phyloP scores from a whole-genome alignment of 1,140 invertebrate species.

The Ridgeia piscesae region DNA sequence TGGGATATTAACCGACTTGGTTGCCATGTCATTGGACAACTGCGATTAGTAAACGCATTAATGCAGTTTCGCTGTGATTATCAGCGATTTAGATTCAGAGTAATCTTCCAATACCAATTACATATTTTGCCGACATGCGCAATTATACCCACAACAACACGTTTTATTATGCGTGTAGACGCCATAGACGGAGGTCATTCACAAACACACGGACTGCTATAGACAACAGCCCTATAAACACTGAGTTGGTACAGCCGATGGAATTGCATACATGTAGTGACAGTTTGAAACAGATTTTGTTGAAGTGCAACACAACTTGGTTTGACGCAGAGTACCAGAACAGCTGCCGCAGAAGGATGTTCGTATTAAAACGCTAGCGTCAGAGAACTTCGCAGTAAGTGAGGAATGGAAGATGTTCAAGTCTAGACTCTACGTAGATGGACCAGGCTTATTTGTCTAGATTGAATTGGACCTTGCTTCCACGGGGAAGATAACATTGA shows the following conservation, averaged over 20 bases:
- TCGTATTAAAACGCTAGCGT: background rate
- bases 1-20: background rate
- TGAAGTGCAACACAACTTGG: too few relatives aligned
- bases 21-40: background rate
- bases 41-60: background rate
- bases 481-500: background rate
- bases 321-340: background rate
- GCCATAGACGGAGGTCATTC: background rate
- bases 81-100: background rate
- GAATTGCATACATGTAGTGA: too few relatives aligned
- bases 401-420: too few relatives aligned
- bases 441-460: too few relatives aligned
- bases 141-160: background rate
- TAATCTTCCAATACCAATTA: background rate
- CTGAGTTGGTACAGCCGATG: background rate
- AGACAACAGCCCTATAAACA: background rate
- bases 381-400: too few relatives aligned
- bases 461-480: too few relatives aligned
- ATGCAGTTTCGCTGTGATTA: background rate
- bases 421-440: too few relatives aligned
- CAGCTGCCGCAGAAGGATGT: background rate
- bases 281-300: too few relatives aligned
- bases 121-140: background rate
- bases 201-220: background rate
- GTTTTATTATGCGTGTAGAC: background rate